A percentile compares a stretch with the other conserved stretches of the same genome.
These are phyloP conservation scores for Plagodis pulveraria DNA, from an alignment of 2,888 invertebrate genomes.

Conservation along the genomic window DNA sequence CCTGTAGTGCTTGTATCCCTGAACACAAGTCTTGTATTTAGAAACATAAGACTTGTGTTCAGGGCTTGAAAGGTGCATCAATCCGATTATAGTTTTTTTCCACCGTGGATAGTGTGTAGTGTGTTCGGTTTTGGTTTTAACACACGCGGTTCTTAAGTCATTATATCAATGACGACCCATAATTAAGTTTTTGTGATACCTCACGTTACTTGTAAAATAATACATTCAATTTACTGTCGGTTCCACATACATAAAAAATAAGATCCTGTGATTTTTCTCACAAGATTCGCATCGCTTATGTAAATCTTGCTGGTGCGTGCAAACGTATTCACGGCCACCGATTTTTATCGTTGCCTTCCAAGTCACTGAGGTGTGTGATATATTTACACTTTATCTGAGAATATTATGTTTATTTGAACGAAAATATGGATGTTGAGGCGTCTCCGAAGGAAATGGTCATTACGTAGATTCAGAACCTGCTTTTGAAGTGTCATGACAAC, in stretches of 20 bases:
- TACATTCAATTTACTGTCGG: too few relatives aligned
- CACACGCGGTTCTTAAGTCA: background rate
- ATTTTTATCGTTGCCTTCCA: constrained; percentile 56
- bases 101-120: too few relatives aligned
- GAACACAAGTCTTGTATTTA: too few relatives aligned
- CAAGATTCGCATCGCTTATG: constrained; percentile 34
- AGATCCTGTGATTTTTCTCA: constrained; percentile 29
- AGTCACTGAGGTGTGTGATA: constrained; percentile 59
- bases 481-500: background rate
- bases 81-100: too few relatives aligned
- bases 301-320: constrained; percentile 59
- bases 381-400: constrained; percentile 43
- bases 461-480: background rate
- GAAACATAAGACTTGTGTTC: too few relatives aligned
- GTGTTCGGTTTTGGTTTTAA: too few relatives aligned
- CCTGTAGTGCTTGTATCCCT: too few relatives aligned
- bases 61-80: too few relatives aligned
- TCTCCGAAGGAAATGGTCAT: constrained; percentile 8
- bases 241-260: too few relatives aligned
- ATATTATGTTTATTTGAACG: constrained; percentile 28
- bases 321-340: constrained; percentile 61
- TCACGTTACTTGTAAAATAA: too few relatives aligned
- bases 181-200: too few relatives aligned
- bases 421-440: constrained; percentile 11
- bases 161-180: constrained; percentile 1